These are phyloP conservation scores for Ceramica pisi DNA, from an alignment of 2,888 invertebrate genomes.

Conservation along the genomic window DNA sequence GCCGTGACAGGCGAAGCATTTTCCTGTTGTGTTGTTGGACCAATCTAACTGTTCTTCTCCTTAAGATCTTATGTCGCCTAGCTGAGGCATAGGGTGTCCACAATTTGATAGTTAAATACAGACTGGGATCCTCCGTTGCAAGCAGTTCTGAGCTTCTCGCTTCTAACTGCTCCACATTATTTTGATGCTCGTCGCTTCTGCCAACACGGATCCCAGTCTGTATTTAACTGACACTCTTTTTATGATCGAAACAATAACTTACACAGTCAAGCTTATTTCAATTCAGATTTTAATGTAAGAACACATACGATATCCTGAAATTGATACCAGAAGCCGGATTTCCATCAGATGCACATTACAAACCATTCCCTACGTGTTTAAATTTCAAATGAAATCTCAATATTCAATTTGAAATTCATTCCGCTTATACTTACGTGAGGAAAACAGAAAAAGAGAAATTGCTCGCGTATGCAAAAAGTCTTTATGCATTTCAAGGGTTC, in stretches of 20 bases:
- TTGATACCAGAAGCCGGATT: constrained; percentile 44
- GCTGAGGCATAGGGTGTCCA: no score
- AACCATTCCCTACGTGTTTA: constrained; percentile 60
- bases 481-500: constrained; percentile 82
- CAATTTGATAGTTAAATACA: no score
- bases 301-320: constrained; percentile 29
- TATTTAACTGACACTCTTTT: background rate
- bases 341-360: constrained; percentile 55
- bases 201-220: background rate
- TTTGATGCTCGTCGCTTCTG: background rate
- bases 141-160: background rate
- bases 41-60: background rate
- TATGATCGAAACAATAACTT: constrained; percentile 6
- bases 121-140: no score
- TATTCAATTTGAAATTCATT: constrained; percentile 74
- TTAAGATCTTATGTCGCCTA: no score
- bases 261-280: constrained; percentile 8
- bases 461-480: constrained; percentile 81
- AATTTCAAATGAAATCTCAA: constrained; percentile 66
- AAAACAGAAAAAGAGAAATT: constrained; percentile 74
- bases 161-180: background rate
- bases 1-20: background rate
- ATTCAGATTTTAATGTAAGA: constrained; percentile 32
- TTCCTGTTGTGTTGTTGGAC: background rate
- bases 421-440: constrained; percentile 71